Conservation (phyloP, 2,797 vertebrate genomes). For the Eremophila alpestris region DNA sequence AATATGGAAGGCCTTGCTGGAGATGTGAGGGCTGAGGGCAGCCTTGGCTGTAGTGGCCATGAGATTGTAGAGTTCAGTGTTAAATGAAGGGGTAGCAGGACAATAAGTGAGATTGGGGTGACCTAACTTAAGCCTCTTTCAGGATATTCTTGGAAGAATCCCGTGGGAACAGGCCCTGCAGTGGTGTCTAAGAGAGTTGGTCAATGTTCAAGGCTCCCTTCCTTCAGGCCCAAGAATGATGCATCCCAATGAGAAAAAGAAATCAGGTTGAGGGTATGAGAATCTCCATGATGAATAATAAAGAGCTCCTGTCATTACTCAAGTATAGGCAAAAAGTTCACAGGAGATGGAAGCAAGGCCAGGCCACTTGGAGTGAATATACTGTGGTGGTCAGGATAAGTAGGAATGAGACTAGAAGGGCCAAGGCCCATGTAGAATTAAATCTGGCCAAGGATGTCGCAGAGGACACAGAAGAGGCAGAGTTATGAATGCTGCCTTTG, state of each 20-base stretch:
- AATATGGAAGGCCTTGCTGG: not conserved
- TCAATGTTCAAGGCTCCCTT: not conserved
- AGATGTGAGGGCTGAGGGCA: not conserved
- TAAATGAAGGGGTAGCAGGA: not conserved
- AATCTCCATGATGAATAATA: not conserved
- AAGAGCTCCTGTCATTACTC: not conserved
- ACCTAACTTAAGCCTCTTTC: not conserved
- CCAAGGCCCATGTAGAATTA: not conserved
- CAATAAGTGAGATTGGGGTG: not conserved
- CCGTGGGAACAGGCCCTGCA: not conserved
- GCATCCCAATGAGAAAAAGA: not conserved
- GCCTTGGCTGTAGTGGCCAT: not conserved
- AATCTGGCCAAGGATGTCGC: not conserved
- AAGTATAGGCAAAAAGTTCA: not conserved
- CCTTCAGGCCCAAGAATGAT: not conserved
- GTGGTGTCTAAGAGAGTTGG: not conserved
- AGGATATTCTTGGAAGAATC: not conserved
- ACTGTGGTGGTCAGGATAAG: not conserved
- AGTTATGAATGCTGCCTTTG: not conserved
- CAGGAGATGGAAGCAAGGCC: not conserved
- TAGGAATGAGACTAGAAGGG: not conserved
- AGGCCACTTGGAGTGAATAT: not conserved
- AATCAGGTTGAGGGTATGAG: not conserved
- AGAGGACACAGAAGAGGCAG: not conserved
- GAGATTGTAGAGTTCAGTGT: not conserved